Base-by-base conservation (phyloP, 2,888 invertebrate species). In the Noctua fimbriata region DNA sequence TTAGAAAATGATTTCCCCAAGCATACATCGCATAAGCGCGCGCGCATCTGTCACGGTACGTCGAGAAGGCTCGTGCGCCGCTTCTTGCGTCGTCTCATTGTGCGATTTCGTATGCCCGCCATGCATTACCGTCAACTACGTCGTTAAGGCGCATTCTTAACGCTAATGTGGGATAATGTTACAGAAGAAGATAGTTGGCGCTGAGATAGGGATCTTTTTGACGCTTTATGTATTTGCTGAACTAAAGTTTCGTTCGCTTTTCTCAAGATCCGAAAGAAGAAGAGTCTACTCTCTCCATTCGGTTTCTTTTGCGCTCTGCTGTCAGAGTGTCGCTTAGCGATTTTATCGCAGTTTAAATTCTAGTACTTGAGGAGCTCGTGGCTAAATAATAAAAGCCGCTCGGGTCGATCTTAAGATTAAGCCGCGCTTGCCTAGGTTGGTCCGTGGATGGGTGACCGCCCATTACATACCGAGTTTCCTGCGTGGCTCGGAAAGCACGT, bases 91-190 rank as follows among this genome's bases (percentile, higher is more conserved):
- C 89, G 84, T 91, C 93, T 93, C 90, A 94, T 94, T 95, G 94
- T 94, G 93, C 93, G 92, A 95, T 95, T 95, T 93, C 90, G 92
- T 94, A 95, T 93, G 94, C 93, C 90, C 93, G 90, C 90, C 90
- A 89, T 90, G 92, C 93, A 94, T 95, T 94, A 94, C 92, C 90
- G 93, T 92, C 94, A 92, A 93, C 89, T 91, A 91, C 87, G 90
- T 93, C 92, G 92, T 93, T 93, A 93, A 88, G 49, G 88, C 90
- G 91, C 79, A 87, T 87, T 83, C 79, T 77, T 86, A 76, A 65
- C 52, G 41, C 16, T 76, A 72, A 85, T 67, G 63, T 47, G 73
- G 69, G 63, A 52, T 75, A 76, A 81, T 72, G 44, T 41, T 36
- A 76, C 85, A 44, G 7, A 58, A 63, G 28, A 49, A 49, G 60